Evolutionary conservation across 2,888 invertebrate species (phyloP), one percentile per base, ranked within the genome.

Genomic region (Plutella xylostella): DNA sequence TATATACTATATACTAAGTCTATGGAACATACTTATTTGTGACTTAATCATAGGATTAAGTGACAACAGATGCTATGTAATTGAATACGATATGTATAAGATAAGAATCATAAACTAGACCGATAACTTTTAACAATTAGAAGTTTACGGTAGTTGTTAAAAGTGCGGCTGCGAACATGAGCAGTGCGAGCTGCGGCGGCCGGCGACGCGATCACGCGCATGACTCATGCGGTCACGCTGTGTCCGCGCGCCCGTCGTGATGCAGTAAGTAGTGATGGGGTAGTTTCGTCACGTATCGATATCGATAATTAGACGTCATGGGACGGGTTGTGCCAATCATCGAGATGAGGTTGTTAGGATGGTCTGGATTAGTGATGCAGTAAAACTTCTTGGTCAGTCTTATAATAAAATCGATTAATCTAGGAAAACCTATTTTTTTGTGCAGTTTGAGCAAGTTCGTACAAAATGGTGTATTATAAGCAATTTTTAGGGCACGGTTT

Each of bases 401-500:
- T 17, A 37, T 7, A 12, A 37, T 37, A 19, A 19, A 37, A 6
- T 37, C 18, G 19, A 37, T 18, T n/a, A 37, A 19, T 4, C 18
- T 9, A 7, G 37, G 18, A 18, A 19, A 37, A 4, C 39, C 39
- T 11, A 46, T 46, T 19, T 21, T 21, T 6, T 14, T 2, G 11
- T 46, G 43, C 14, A 46, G 15, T 21, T 43, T 39, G 7, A 9
- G 4, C 11, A 43, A n/a, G 30, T 46, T 37, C 9, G 37, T 37
- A 12, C 18, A n/a, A 37, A 46, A 39, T 3, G 46, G 46, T n/a
- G 43, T 43, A n/a, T 43, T 46, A 39, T n/a, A 46, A 3, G 46
- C 37, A 12, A 38, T 30, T 46, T 42, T 46, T 6, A 46, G 1
- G 2, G 46, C 43, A 33, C 33, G 42, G 21, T 46, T 46, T 46